phyloP scores from a whole-genome alignment of 2,888 invertebrate species.

The Pseudanteris insignis region DNA sequence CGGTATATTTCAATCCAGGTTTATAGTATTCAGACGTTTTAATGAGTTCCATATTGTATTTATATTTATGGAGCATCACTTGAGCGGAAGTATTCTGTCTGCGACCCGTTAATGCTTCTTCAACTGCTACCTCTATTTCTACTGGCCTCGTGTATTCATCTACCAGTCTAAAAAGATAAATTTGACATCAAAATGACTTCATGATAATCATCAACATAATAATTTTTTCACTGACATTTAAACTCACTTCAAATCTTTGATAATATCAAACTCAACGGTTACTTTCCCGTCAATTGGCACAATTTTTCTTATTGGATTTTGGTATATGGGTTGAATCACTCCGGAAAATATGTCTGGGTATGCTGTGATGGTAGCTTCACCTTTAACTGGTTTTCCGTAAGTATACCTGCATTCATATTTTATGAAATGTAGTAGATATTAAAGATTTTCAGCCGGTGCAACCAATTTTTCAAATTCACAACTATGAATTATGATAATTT shows the following conservation, averaged over 20 bases:
- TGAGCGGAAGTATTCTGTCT: conserved; percentile 81
- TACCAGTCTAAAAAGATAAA: conserved; percentile 77
- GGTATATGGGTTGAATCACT: conserved; percentile 81
- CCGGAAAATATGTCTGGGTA: conserved; percentile 84
- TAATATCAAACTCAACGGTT: conserved; percentile 80
- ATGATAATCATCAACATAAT: background rate
- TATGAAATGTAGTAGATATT: background rate
- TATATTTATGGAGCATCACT: conserved; percentile 80
- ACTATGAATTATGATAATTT: background rate
- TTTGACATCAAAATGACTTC: too few relatives aligned
- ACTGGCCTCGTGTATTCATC: conserved; percentile 85
- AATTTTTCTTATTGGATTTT: conserved; percentile 69
- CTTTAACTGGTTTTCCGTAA: conserved; percentile 86
- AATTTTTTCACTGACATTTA: too few relatives aligned
- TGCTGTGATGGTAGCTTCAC: conserved; percentile 84
- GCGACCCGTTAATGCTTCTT: conserved; percentile 87
- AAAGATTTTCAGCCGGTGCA: background rate
- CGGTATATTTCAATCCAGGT: conserved; percentile 84
- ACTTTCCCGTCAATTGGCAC: conserved; percentile 79
- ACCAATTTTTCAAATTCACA: background rate
- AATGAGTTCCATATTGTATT: conserved; percentile 79
- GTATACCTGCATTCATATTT: conserved; percentile 76
- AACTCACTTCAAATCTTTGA: conserved; percentile 71
- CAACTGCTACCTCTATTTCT: conserved; percentile 86
- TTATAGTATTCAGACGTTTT: conserved; percentile 88